Evolutionary conservation across 2,888 invertebrate species (phyloP).

Genomic region (Heliothis peltigera): DNA sequence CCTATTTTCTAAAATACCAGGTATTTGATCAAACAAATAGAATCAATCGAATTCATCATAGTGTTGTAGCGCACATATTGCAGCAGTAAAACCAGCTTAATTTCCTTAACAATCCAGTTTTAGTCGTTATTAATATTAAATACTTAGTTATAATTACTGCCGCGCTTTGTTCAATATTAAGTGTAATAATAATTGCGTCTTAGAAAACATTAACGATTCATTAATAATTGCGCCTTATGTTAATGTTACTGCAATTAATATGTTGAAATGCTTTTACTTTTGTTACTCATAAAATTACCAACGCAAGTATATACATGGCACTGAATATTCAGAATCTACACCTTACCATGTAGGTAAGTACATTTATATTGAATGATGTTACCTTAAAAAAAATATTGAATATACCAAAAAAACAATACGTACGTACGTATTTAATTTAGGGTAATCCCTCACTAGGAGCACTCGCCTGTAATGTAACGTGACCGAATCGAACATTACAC

Average conservation of each 20-base stretch:
- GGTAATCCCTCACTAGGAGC: too few species aligned
- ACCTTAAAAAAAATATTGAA: too few species aligned
- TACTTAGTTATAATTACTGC: conserved; percentile 15
- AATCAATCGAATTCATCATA: background rate
- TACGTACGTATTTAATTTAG: too few species aligned
- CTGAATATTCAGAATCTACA: background rate
- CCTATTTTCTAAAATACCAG: background rate
- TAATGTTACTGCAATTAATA: conserved; percentile 37
- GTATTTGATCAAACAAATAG: background rate
- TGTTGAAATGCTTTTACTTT: conserved; percentile 5
- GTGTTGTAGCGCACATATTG: background rate
- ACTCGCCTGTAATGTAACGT: too few species aligned
- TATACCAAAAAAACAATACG: too few species aligned
- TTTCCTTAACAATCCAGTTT: conserved; percentile 25
- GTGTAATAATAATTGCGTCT: conserved; percentile 36
- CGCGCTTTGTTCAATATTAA: conserved; percentile 32
- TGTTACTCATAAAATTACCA: background rate
- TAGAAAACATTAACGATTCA: conserved; percentile 28
- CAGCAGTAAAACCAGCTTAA: conserved; percentile 6
- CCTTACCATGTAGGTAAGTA: too few species aligned
- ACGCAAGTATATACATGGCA: too few species aligned
- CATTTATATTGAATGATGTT: too few species aligned
- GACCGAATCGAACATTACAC: too few species aligned
- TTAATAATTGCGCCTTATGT: conserved; percentile 24
- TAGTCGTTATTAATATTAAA: conserved; percentile 40